Percentiles rank a stretch among this genome's conserved stretches.
Conservation (phyloP, 1,140 invertebrate species). For the Centruroides sculpturatus region DNA sequence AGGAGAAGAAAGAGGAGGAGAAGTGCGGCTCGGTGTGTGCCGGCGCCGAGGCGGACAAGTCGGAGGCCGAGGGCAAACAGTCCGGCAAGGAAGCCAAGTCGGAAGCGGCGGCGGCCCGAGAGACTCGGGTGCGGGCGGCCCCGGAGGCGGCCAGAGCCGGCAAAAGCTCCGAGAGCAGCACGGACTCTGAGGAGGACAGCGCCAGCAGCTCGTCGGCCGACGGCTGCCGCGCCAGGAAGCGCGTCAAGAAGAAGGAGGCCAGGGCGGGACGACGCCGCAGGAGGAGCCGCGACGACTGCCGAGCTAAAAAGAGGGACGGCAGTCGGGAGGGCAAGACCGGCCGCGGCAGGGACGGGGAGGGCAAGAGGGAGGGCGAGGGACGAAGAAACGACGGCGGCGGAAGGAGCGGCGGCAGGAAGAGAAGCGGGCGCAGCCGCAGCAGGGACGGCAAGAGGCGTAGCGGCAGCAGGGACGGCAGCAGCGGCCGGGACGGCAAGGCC, state of each 20-base stretch:
- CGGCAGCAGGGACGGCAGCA: not conserved
- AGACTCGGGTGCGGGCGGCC: not conserved
- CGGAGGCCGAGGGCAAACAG: not conserved
- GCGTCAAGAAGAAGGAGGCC: no score
- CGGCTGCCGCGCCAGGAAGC: no score
- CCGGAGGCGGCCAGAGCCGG: not conserved
- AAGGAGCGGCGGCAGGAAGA: constrained; percentile 1
- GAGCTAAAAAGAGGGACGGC: no score
- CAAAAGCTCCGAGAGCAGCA: no score
- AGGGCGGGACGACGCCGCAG: no score
- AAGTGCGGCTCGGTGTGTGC: not conserved
- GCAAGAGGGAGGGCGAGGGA: not conserved
- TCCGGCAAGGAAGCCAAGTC: not conserved
- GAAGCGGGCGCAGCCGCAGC: constrained; percentile 3
- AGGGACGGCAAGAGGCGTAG: constrained; percentile 1
- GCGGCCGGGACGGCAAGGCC: not conserved
- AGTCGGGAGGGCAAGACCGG: not conserved
- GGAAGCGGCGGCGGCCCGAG: not conserved
- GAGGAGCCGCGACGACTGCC: no score
- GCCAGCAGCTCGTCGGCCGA: no score
- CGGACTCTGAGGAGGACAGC: no score
- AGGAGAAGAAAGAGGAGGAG: not conserved
- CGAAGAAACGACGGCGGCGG: not conserved
- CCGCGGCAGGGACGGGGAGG: constrained; percentile 1
- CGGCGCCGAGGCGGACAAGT: not conserved